A percentile compares a stretch with the other conserved stretches of the same genome.
phyloP scores from a whole-genome alignment of 2,797 vertebrate genomes.

The Etheostoma perlongum region DNA sequence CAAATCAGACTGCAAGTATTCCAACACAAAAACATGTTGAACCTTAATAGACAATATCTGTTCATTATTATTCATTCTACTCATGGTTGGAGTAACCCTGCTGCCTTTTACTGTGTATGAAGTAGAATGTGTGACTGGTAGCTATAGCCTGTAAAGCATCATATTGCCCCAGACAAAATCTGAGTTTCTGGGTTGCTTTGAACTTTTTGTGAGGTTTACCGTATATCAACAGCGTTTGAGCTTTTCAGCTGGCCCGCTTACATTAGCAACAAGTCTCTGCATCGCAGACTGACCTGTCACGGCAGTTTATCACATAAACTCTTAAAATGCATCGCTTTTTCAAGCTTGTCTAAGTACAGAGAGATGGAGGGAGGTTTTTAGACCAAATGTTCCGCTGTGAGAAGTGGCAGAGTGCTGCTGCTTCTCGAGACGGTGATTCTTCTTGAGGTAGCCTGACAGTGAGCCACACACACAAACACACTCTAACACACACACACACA shows the following conservation, averaged over 20 bases:
- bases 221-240: conserved; percentile 43
- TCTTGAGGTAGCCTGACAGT: conserved; percentile 52
- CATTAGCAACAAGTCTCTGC: conserved; percentile 37
- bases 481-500: not conserved
- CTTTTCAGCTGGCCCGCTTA: conserved; percentile 30
- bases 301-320: conserved; percentile 61
- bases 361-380: conserved; percentile 57
- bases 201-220: conserved; percentile 22
- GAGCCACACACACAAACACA: conserved; percentile 1
- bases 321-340: conserved; percentile 66
- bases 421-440: conserved; percentile 51
- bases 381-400: conserved; percentile 66
- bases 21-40: conserved; percentile 21
- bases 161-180: not conserved
- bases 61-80: conserved; percentile 5
- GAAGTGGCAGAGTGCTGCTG: conserved; percentile 44
- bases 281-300: conserved; percentile 41
- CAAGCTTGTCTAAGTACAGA: conserved; percentile 44
- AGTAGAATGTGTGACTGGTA: not conserved
- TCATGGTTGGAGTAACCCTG: not conserved
- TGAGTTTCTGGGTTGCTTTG: conserved; percentile 19
- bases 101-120: not conserved
- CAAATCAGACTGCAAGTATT: conserved; percentile 44
- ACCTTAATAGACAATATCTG: not conserved
- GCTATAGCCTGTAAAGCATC: not conserved